A percentile compares a stretch with the other conserved stretches of the same genome.
These are phyloP conservation scores for Achatina immaculata DNA, from an alignment of 1,140 invertebrate species.

Conservation along the genomic window DNA sequence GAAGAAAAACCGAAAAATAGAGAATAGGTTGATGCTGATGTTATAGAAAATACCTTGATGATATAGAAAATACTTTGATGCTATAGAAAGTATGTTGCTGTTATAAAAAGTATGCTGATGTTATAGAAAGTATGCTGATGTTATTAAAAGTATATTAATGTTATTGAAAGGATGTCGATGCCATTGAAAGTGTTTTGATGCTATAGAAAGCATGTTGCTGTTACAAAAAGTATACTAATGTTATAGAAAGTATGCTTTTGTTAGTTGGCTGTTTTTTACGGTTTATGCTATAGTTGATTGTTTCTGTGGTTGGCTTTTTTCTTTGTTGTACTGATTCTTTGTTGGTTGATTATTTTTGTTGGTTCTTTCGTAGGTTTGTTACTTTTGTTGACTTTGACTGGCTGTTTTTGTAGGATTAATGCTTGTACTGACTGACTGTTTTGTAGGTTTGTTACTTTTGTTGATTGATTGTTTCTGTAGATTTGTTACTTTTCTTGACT, in stretches of 20 bases:
- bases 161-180: neutral
- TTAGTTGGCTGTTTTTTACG: no score
- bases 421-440: no score
- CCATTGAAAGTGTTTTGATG: neutral
- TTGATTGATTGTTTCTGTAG: no score
- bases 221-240: neutral
- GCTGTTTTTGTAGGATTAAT: no score
- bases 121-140: neutral
- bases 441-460: no score
- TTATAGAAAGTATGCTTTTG: neutral
- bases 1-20: neutral
- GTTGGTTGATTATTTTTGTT: no score
- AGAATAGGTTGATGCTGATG: neutral
- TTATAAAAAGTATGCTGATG: neutral
- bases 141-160: neutral
- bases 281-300: no score
- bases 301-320: no score
- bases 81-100: neutral
- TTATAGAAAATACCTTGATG: neutral
- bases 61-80: neutral
- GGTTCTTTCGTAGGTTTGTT: no score
- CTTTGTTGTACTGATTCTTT: no score
- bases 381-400: no score
- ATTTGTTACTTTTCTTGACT: no score
- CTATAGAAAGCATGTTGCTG: neutral